Evolutionary conservation across 2,797 vertebrate genomes (phyloP).

Genomic region (Anas bahamensis): DNA sequence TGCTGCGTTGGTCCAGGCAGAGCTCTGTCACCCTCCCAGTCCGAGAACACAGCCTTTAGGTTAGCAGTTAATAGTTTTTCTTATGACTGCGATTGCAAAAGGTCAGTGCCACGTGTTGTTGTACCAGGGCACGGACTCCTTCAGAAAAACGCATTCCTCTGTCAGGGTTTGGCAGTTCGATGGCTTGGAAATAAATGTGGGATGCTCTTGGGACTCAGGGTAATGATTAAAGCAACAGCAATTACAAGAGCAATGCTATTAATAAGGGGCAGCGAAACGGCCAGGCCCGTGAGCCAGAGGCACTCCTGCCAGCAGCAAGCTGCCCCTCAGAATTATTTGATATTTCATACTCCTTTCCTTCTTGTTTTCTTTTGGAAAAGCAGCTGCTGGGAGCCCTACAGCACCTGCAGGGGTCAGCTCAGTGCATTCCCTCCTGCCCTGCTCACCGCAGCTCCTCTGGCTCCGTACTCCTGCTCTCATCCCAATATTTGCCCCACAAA

Average conservation of each 20-base stretch:
- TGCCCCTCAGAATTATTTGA: not conserved
- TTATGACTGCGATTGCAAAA: not conserved
- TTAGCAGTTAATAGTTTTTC: not conserved
- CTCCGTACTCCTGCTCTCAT: not conserved
- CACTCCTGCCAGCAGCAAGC: not conserved
- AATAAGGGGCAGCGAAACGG: not conserved
- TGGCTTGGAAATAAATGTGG: not conserved
- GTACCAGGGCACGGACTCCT: not conserved
- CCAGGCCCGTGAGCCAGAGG: accelerated
- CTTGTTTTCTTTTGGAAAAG: not conserved
- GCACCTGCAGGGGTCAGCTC: no score
- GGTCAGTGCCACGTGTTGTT: not conserved
- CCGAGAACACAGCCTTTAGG: not conserved
- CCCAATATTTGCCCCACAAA: accelerated
- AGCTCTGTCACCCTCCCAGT: not conserved
- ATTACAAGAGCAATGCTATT: not conserved
- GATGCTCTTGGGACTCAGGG: not conserved
- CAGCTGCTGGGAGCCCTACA: not conserved
- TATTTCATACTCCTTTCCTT: not conserved
- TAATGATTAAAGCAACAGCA: not conserved
- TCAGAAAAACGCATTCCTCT: not conserved
- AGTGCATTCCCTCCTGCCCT: no score
- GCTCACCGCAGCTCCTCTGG: not conserved
- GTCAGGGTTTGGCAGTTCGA: not conserved
- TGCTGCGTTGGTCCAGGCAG: no score